Percentiles rank a stretch among this genome's conserved stretches.
Evolutionary conservation across 1,140 invertebrate species (phyloP).

Genomic region (Brachionus asplanchnoidis): DNA sequence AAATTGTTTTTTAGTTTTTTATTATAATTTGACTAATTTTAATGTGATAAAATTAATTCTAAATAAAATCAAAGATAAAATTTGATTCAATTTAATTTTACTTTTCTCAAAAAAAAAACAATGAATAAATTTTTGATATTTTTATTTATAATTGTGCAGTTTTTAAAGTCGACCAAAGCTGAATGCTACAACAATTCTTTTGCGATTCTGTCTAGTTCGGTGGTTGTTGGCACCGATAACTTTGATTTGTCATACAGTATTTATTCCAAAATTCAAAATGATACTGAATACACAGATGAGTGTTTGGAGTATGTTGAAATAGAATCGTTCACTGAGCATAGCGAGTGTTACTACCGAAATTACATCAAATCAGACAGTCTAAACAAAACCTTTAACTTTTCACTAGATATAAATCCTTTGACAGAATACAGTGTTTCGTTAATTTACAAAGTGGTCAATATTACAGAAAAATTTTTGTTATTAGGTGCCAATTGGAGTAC

Average conservation of each 20-base stretch:
- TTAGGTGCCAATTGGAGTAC: neutral
- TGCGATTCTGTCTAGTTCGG: neutral
- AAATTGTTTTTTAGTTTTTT: too few species aligned
- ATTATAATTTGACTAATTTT: too few species aligned
- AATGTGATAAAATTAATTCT: too few species aligned
- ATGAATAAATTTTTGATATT: neutral
- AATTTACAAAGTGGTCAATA: neutral
- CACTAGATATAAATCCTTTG: neutral
- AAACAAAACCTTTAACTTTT: neutral
- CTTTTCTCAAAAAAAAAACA: neutral
- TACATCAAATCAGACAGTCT: neutral
- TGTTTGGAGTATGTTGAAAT: neutral
- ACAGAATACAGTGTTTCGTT: neutral
- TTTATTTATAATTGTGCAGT: neutral
- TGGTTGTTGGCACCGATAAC: neutral
- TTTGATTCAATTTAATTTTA: neutral
- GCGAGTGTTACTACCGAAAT: neutral
- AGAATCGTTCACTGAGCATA: neutral
- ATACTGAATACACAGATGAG: neutral
- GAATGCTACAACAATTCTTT: neutral
- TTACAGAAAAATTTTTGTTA: neutral
- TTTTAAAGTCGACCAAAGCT: neutral
- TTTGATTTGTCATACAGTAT: neutral
- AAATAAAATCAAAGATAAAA: neutral
- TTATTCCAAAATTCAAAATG: neutral